Conservation (phyloP, 2,888 invertebrate genomes). For the Machimus rusticus region DNA sequence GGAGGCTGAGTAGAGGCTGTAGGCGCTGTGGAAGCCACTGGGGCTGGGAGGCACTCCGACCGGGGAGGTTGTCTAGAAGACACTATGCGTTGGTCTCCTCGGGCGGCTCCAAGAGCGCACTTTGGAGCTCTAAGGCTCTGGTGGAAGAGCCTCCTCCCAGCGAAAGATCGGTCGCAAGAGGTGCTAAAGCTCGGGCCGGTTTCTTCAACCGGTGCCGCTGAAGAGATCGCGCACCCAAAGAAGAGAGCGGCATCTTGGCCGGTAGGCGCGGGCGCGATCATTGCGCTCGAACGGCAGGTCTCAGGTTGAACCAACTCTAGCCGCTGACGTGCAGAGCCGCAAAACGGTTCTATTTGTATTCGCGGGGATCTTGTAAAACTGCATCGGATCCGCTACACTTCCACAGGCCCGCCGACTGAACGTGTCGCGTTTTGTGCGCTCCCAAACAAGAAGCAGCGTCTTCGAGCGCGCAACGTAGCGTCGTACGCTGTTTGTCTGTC, state of each 20-base stretch:
- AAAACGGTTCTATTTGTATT: conserved; percentile 41
- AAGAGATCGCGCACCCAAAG: neutral
- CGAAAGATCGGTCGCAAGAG: neutral
- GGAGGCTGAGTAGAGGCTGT: neutral
- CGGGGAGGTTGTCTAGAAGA: neutral
- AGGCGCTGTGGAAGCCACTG: too few species aligned
- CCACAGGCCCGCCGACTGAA: neutral
- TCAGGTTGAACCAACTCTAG: conserved; percentile 25
- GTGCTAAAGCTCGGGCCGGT: neutral
- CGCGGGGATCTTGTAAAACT: conserved; percentile 30
- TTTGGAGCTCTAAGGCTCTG: neutral
- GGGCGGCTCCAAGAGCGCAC: neutral
- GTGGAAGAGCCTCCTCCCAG: neutral
- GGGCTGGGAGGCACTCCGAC: neutral
- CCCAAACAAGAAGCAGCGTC: neutral
- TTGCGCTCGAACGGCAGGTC: neutral
- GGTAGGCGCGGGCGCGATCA: neutral
- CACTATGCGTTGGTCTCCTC: neutral
- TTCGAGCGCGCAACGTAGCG: neutral
- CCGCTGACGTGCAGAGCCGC: conserved; percentile 9
- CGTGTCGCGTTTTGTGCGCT: neutral
- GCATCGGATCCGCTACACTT: conserved; percentile 36
- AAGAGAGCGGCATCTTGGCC: neutral
- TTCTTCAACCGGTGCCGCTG: neutral
- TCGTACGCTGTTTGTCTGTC: neutral